Conservation (phyloP, 2,113 vertebrate species). For the Natator depressus region DNA sequence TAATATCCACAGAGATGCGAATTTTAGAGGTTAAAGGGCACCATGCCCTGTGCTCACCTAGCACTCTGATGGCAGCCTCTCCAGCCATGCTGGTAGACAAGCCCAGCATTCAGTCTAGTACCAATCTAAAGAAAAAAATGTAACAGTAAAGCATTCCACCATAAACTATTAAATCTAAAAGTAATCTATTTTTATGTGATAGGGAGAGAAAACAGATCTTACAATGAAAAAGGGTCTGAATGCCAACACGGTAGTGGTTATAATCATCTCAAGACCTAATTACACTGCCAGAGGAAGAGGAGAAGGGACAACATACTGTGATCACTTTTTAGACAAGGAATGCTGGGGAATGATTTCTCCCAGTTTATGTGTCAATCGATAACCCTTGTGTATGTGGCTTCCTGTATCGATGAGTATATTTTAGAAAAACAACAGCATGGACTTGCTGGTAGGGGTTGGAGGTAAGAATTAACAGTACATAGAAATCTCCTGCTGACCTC, state of each 20-base stretch:
- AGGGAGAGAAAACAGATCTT: background rate
- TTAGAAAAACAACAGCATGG: no score
- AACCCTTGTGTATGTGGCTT: background rate
- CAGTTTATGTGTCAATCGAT: background rate
- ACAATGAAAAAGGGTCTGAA: background rate
- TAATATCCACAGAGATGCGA: background rate
- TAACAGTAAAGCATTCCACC: background rate
- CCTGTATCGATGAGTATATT: background rate
- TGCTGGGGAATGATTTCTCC: background rate
- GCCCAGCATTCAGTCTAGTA: slow-evolving; percentile 6
- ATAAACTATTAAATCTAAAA: slow-evolving; percentile 43
- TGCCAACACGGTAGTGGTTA: background rate
- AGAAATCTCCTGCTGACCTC: background rate
- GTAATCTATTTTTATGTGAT: slow-evolving; percentile 39
- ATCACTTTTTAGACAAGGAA: background rate
- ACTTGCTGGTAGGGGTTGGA: no score
- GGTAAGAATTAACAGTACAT: background rate
- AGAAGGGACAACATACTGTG: background rate
- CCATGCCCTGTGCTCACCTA: slow-evolving; percentile 11
- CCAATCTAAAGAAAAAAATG: slow-evolving; percentile 28
- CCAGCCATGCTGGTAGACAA: slow-evolving; percentile 14
- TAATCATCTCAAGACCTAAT: background rate
- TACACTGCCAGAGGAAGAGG: background rate
- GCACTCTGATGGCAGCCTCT: background rate
- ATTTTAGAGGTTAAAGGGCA: background rate